phyloP scores from a whole-genome alignment of 2,113 vertebrate species.

The Geothlypis trichas region DNA sequence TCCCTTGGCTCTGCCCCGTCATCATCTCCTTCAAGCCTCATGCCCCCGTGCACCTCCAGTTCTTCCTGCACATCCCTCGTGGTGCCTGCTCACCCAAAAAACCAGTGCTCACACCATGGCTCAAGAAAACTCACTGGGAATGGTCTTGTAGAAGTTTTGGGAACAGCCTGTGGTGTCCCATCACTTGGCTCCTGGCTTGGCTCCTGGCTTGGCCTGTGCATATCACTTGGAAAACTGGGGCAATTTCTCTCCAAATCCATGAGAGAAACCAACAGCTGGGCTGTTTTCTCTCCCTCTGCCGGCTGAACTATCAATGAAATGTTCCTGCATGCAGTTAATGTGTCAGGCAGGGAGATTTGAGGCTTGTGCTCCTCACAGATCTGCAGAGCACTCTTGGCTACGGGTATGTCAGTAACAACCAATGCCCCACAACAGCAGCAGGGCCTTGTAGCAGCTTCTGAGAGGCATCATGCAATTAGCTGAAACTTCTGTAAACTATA shows the following conservation, averaged over 20 bases:
- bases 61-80: not conserved
- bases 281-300: not conserved
- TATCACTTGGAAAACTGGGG: not conserved
- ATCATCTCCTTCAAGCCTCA: accelerated
- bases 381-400: not conserved
- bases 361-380: not conserved
- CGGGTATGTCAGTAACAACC: not conserved
- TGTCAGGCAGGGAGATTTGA: not conserved
- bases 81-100: not conserved
- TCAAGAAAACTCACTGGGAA: not conserved
- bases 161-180: not conserved
- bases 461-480: not conserved
- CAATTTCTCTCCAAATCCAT: not conserved
- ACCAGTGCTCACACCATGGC: accelerated
- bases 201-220: not conserved
- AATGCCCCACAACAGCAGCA: not conserved
- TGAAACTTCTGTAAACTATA: conserved; percentile 7
- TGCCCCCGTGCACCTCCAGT: not conserved
- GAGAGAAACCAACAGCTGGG: not conserved
- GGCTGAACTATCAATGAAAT: not conserved
- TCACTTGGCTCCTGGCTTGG: not conserved
- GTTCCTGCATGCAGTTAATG: not conserved
- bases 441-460: not conserved
- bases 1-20: accelerated
- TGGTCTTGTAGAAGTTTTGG: not conserved